These are phyloP conservation scores for Latheticus oryzae DNA, from an alignment of 2,888 invertebrate genomes.

Conservation along the genomic window DNA sequence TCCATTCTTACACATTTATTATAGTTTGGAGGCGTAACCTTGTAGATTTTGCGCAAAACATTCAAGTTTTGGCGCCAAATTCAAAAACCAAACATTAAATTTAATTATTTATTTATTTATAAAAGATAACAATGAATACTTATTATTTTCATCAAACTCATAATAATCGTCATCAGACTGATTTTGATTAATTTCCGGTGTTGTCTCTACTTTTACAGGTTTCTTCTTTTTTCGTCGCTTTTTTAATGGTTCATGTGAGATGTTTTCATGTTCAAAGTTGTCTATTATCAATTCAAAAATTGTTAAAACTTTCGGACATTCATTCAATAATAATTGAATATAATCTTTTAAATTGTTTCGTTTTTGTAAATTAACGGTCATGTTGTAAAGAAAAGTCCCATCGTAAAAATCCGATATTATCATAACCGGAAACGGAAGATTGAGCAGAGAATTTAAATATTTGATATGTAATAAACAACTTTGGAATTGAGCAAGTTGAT, in stretches of 20 bases:
- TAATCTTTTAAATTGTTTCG: conserved; percentile 51
- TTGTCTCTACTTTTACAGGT: not conserved
- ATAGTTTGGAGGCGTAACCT: conserved; percentile 24
- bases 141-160: conserved; percentile 56
- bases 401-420: conserved; percentile 75
- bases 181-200: not conserved
- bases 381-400: conserved; percentile 82
- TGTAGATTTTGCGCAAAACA: conserved; percentile 17
- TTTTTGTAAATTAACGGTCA: conserved; percentile 71
- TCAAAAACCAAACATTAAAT: not conserved
- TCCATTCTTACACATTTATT: not conserved
- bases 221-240: conserved; percentile 41
- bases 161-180: conserved; percentile 43
- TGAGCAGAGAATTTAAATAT: conserved; percentile 75
- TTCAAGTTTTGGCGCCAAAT: not conserved
- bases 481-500: conserved; percentile 76
- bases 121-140: conserved; percentile 53
- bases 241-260: conserved; percentile 17
- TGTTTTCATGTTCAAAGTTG: conserved; percentile 7
- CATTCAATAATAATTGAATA: conserved; percentile 46
- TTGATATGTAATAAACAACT: conserved; percentile 71
- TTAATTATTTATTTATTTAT: conserved; percentile 36
- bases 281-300: conserved; percentile 27
- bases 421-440: conserved; percentile 70
- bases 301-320: conserved; percentile 42